Evolutionary conservation across 1,140 invertebrate species (phyloP).

Genomic region (Drosophila ficusphila): DNA sequence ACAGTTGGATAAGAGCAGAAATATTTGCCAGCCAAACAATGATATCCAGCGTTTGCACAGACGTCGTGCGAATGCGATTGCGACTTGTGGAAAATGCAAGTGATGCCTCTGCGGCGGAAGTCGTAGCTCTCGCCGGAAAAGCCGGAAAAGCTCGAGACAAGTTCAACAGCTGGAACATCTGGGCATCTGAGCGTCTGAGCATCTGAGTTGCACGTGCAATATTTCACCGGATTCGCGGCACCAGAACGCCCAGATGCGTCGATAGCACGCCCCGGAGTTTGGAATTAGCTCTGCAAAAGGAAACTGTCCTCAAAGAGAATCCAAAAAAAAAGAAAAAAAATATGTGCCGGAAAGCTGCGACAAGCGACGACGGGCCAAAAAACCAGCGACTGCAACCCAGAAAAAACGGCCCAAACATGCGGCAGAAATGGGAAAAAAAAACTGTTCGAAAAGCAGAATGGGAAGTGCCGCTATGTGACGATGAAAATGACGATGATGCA

Average conservation of each 20-base stretch:
- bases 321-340: constrained; percentile 32
- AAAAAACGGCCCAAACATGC: constrained; percentile 49
- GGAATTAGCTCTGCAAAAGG: constrained; percentile 32
- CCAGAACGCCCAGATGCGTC: constrained; percentile 49
- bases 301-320: constrained; percentile 30
- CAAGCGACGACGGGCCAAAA: constrained; percentile 62
- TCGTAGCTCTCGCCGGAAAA: constrained; percentile 57
- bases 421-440: constrained; percentile 12
- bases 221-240: constrained; percentile 34
- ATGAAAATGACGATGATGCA: constrained; percentile 55
- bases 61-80: constrained; percentile 20
- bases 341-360: constrained; percentile 59
- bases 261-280: constrained; percentile 36
- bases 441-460: constrained; percentile 12
- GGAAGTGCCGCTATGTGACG: constrained; percentile 70
- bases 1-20: constrained; percentile 62
- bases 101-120: constrained; percentile 69
- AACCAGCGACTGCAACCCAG: constrained; percentile 46
- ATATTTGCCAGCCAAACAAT: constrained; percentile 79
- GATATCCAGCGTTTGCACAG: constrained; percentile 66
- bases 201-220: constrained; percentile 64
- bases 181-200: constrained; percentile 32
- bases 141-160: constrained; percentile 67
- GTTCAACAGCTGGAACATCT: constrained; percentile 43
- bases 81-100: constrained; percentile 70